A percentile compares a stretch with the other conserved stretches of the same genome.
Conservation (phyloP, 64 coral and sea anemone species). For the Hydrozoanthus tunicans region DNA sequence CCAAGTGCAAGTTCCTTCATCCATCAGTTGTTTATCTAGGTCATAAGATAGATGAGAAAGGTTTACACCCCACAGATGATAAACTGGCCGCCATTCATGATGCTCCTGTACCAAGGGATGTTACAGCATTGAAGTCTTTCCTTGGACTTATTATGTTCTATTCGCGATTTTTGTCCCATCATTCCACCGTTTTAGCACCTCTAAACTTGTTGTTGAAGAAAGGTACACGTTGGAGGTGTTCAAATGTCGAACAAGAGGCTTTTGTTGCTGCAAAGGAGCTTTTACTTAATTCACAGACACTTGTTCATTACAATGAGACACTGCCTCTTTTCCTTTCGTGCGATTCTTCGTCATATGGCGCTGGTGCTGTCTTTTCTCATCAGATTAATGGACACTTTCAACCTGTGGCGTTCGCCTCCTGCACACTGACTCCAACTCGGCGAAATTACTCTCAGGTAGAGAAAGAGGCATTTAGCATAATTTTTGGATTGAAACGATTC, state of each 20-base stretch:
- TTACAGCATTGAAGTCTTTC: background rate
- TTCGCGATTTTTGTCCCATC: background rate
- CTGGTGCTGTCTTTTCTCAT: constrained; percentile 66
- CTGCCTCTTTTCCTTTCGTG: constrained; percentile 32
- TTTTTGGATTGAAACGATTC: no score
- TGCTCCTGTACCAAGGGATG: constrained; percentile 10
- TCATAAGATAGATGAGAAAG: background rate
- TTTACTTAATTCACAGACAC: no score
- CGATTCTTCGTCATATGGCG: constrained; percentile 67
- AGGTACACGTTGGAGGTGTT: no score
- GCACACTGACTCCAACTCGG: constrained; percentile 25
- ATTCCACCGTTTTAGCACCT: background rate
- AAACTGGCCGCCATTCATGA: background rate
- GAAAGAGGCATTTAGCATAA: no score
- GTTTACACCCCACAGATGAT: background rate
- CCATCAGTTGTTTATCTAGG: constrained; percentile 2
- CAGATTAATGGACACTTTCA: constrained; percentile 22
- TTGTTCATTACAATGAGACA: background rate
- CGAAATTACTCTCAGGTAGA: no score
- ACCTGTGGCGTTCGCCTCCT: constrained; percentile 17
- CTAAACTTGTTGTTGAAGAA: no score
- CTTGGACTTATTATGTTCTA: constrained; percentile 13
- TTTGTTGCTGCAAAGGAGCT: no score
- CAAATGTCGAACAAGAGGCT: no score
- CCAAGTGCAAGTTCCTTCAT: constrained; percentile 36